Percentiles rank a stretch among this genome's conserved stretches.
Evolutionary conservation across 2,888 invertebrate genomes (phyloP).

Genomic region (Euzophera pinguis): DNA sequence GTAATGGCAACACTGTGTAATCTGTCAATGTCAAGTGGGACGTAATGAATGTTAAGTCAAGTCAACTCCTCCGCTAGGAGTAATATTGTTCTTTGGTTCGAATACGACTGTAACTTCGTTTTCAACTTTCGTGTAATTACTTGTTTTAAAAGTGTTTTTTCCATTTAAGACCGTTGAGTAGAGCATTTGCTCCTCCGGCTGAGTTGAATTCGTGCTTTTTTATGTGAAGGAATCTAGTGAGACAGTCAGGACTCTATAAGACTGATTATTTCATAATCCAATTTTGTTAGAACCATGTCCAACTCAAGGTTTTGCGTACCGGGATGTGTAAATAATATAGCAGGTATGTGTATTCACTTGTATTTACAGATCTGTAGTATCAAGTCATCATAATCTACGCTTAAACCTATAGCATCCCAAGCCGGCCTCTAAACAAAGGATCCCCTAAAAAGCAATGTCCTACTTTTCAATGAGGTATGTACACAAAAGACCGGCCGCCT

Average conservation of each 20-base stretch:
- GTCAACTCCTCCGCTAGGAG: too few species aligned
- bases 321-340: conserved; percentile 7
- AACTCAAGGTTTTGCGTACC: conserved; percentile 9
- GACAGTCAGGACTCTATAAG: conserved; percentile 12
- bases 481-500: background rate
- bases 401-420: background rate
- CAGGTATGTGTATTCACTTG: background rate
- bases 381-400: background rate
- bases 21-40: too few species aligned
- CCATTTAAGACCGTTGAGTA: conserved; percentile 15
- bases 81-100: too few species aligned
- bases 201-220: background rate
- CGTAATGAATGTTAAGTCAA: too few species aligned
- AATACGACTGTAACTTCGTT: too few species aligned
- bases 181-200: conserved; percentile 14
- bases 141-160: background rate
- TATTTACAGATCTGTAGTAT: too few species aligned
- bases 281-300: conserved; percentile 9
- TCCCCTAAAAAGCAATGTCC: too few species aligned
- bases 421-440: too few species aligned
- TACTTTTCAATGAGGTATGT: background rate
- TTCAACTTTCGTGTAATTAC: too few species aligned
- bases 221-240: background rate
- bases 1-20: too few species aligned
- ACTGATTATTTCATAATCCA: background rate